Conservation (phyloP, 2,113 vertebrate species). For the Arvicanthis niloticus region DNA sequence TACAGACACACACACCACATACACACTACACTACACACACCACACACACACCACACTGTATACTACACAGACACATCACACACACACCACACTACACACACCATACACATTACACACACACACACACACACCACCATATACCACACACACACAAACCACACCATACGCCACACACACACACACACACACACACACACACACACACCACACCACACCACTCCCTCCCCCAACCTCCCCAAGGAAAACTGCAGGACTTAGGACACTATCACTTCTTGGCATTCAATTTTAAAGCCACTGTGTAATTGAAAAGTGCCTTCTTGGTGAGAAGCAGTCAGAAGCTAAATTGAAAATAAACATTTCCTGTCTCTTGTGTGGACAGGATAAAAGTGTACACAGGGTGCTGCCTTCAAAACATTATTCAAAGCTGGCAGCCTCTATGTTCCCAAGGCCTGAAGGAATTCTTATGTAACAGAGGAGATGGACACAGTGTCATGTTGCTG, state of each 20-base stretch:
- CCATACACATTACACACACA: no score
- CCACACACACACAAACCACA: no score
- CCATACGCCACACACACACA: background rate
- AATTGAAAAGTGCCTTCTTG: slow-evolving; percentile 41
- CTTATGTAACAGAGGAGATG: background rate
- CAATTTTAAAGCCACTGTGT: background rate
- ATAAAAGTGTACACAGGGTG: background rate
- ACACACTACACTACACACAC: no score
- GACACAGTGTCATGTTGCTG: background rate
- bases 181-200: background rate
- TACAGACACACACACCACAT: background rate
- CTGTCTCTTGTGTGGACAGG: background rate
- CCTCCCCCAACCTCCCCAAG: no score
- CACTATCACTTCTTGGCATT: background rate
- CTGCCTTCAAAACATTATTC: slow-evolving; percentile 5
- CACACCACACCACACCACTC: background rate
- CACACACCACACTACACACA: no score
- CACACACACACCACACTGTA: no score
- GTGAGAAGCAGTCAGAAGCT: background rate
- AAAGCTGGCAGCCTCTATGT: background rate
- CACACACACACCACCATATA: no score
- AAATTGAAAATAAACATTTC: slow-evolving; percentile 64
- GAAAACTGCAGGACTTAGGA: background rate
- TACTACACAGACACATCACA: no score
- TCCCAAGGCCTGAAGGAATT: background rate